phyloP scores from a whole-genome alignment of 2,113 vertebrate species.

The Neopipo cinnamomea region DNA sequence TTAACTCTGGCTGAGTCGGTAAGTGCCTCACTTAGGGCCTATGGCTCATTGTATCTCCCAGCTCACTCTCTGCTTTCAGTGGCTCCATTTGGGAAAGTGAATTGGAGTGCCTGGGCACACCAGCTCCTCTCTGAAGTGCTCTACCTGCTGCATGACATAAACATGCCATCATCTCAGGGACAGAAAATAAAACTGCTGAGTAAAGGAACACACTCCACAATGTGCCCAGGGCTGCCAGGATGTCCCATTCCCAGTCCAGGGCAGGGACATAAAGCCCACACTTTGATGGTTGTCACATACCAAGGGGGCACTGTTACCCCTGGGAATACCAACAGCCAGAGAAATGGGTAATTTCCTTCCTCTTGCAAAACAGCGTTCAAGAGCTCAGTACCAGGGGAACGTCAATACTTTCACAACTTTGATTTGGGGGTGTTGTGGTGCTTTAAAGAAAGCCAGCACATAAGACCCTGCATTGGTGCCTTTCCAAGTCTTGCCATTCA shows the following conservation, averaged over 20 bases:
- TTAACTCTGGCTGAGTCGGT: background rate
- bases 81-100: background rate
- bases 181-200: fast-evolving
- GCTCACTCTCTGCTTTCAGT: background rate
- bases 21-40: background rate
- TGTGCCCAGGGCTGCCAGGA: fast-evolving
- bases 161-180: background rate
- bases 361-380: background rate
- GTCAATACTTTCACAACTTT: background rate
- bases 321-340: fast-evolving
- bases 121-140: fast-evolving
- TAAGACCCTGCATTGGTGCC: background rate
- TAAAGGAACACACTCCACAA: fast-evolving
- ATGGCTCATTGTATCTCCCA: fast-evolving
- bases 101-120: background rate
- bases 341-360: background rate
- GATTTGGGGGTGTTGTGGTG: background rate
- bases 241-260: fast-evolving
- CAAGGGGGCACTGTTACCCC: background rate
- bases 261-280: fast-evolving
- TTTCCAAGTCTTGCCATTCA: background rate
- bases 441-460: background rate
- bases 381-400: background rate
- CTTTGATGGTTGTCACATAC: background rate
- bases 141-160: background rate